Evolutionary conservation across 2,888 invertebrate genomes (phyloP).

Genomic region (Linnaemya tessellans): DNA sequence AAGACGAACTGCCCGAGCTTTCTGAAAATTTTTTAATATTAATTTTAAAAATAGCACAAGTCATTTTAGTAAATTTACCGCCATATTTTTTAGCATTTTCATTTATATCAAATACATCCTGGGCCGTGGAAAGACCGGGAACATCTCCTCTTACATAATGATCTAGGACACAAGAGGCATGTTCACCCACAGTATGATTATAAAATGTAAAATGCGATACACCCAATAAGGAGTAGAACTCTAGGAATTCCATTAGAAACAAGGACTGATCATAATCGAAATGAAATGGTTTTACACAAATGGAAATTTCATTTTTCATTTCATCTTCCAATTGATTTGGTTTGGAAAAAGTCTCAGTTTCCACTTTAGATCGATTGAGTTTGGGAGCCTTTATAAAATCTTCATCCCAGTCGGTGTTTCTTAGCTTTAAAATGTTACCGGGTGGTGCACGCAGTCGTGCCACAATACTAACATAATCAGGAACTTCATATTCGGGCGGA

Average conservation of each 20-base stretch:
- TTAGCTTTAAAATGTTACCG: constrained; percentile 87
- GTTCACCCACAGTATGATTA: constrained; percentile 92
- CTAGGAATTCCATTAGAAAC: constrained; percentile 94
- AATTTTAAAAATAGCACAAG: background rate
- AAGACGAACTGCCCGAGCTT: constrained; percentile 18
- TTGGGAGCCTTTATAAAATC: constrained; percentile 77
- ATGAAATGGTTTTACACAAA: constrained; percentile 96
- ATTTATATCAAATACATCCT: constrained; percentile 77
- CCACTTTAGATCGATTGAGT: constrained; percentile 13
- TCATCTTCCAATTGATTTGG: constrained; percentile 75
- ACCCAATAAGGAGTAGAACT: constrained; percentile 92
- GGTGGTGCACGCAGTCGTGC: constrained; percentile 86
- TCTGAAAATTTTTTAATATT: constrained; percentile 24
- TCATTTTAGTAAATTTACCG: constrained; percentile 1
- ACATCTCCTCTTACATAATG: constrained; percentile 84
- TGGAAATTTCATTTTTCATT: constrained; percentile 86
- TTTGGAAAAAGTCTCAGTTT: background rate
- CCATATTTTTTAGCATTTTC: constrained; percentile 54
- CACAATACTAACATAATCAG: constrained; percentile 89
- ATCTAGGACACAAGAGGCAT: constrained; percentile 90
- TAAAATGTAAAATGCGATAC: constrained; percentile 95
- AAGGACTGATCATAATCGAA: constrained; percentile 93
- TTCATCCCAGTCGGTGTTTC: constrained; percentile 85
- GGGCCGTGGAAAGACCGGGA: constrained; percentile 80
- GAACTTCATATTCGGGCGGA: constrained; percentile 85